These are phyloP conservation scores for Nebria brevicollis DNA, from an alignment of 2,888 invertebrate genomes.

Conservation along the genomic window DNA sequence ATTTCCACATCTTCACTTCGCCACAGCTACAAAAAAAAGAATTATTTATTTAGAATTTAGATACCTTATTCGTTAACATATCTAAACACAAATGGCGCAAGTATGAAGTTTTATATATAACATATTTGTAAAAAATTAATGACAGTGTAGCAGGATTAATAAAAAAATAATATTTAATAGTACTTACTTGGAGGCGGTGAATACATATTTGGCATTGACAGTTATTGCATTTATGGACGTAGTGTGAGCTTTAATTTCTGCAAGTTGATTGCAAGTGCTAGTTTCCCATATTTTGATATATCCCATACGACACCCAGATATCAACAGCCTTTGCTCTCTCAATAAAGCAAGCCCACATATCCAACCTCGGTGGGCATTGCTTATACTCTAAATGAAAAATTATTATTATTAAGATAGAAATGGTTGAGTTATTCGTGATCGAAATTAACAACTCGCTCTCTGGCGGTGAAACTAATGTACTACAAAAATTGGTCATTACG, in stretches of 20 bases:
- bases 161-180: background rate
- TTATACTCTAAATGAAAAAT: conserved; percentile 68
- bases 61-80: too few relatives aligned
- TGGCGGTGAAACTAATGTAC: too few relatives aligned
- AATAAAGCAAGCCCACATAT: conserved; percentile 77
- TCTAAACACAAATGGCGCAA: too few relatives aligned
- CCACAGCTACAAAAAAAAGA: conserved; percentile 71
- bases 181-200: conserved; percentile 86
- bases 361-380: conserved; percentile 90
- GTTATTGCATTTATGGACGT: conserved; percentile 76
- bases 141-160: background rate
- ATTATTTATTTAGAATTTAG: too few relatives aligned
- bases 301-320: conserved; percentile 82
- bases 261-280: conserved; percentile 72
- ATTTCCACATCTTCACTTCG: conserved; percentile 74
- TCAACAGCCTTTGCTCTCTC: conserved; percentile 66
- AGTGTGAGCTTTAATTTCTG: conserved; percentile 75
- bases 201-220: conserved; percentile 73
- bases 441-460: too few relatives aligned
- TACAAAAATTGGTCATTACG: too few relatives aligned
- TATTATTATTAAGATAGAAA: background rate
- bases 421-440: too few relatives aligned
- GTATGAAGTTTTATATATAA: conserved; percentile 33
- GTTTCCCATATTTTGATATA: conserved; percentile 80
- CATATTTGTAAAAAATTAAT: too few relatives aligned